These are phyloP conservation scores for Apamea epomidion DNA, from an alignment of 2,888 invertebrate species.

Conservation along the genomic window DNA sequence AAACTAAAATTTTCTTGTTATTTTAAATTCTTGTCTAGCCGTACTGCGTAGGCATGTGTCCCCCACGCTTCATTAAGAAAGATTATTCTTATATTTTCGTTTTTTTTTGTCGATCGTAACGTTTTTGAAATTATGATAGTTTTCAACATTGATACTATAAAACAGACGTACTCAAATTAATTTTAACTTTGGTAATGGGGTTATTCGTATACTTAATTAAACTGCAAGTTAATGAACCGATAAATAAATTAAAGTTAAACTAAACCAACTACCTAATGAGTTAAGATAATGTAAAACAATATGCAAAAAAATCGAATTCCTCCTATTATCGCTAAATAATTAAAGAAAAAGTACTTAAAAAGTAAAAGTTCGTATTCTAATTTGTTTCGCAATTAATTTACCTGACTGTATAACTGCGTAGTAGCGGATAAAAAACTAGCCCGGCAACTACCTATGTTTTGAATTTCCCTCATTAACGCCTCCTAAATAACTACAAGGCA, in stretches of 20 bases:
- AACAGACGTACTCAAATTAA: too few relatives aligned
- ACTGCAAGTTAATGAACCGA: background rate
- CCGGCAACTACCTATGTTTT: background rate
- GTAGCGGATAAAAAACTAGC: conserved; percentile 2
- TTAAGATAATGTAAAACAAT: background rate
- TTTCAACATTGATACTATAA: background rate
- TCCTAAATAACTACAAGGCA: background rate
- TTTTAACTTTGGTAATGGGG: background rate
- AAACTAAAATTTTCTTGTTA: conserved; percentile 9
- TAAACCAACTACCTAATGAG: background rate
- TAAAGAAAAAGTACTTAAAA: background rate
- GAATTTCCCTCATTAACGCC: background rate
- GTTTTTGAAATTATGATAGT: background rate
- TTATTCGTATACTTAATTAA: background rate
- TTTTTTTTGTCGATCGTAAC: background rate
- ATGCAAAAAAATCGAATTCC: background rate
- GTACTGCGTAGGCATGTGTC: background rate
- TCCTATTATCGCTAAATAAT: background rate
- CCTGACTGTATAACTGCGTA: background rate
- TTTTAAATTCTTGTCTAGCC: conserved; percentile 38
- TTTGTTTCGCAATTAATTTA: too few relatives aligned
- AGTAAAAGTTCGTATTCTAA: too few relatives aligned
- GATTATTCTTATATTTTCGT: conserved; percentile 4
- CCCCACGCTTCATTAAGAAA: conserved; percentile 27
- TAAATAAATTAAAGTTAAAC: background rate